Evolutionary conservation across 2,797 vertebrate species (phyloP).

Genomic region (Periparus ater): DNA sequence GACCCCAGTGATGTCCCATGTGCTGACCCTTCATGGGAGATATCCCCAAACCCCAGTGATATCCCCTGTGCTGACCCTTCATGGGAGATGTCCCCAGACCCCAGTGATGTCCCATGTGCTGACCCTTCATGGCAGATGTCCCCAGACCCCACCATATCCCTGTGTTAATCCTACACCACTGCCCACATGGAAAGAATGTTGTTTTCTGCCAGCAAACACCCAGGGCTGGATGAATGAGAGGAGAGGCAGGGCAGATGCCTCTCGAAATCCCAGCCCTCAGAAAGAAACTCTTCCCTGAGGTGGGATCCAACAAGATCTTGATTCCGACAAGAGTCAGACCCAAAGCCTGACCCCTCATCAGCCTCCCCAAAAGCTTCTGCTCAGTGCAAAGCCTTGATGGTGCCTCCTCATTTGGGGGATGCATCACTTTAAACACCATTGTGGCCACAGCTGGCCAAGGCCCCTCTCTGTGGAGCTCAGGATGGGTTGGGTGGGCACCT

Average conservation of each 20-base stretch:
- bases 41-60: neutral
- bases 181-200: neutral
- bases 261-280: neutral
- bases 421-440: neutral
- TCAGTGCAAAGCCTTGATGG: neutral
- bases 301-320: neutral
- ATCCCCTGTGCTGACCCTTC: rapidly evolving
- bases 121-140: neutral
- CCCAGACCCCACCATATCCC: neutral
- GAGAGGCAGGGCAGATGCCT: neutral
- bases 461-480: neutral
- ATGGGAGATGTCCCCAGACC: neutral
- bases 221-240: neutral
- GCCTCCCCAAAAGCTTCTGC: neutral
- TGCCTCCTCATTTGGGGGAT: neutral
- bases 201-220: neutral
- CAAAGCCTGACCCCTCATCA: neutral
- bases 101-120: rapidly evolving
- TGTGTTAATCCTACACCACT: rapidly evolving
- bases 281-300: neutral
- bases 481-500: neutral
- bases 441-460: neutral
- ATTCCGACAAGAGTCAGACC: neutral
- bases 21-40: neutral
- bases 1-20: neutral